Base-by-base conservation (phyloP, 1,140 invertebrate genomes). In the Copidosoma floridanum region DNA sequence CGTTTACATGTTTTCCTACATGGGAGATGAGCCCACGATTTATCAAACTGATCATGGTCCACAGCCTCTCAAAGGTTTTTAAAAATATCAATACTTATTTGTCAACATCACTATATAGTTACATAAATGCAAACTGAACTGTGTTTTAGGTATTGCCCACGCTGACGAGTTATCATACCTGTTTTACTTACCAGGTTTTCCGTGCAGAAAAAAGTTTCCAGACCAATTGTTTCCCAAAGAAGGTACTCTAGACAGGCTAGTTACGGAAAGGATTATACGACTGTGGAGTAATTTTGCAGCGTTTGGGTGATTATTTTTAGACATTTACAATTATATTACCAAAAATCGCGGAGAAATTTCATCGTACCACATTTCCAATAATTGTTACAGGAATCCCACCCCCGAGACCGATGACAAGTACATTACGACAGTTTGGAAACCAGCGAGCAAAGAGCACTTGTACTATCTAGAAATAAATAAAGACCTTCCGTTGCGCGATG, bases 241-340 rank as follows among this genome's bases (percentile, higher is more conserved):
- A 51, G 47, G 32, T 23, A 43, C 58, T 3, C 18, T 38, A 2
- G 63, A 61, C 53, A 38, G 47, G 2, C 16, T 27, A 24, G 14
- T 54, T 2, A 18, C 57, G 16, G 58, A 65, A 35, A 35, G 38
- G 38, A 23, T 65, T 24, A 47, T 54, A 12, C 27, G 14, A 27
- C 51, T 65, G 40, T 65, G 59, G 63, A 32, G 23, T 4, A 65
- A 65, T 47, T 65, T 65, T 50, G 63, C 63, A 16, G 61, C 48
- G 14, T 51, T 27, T 27, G 63, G 63, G 63, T 57, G 40, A 53
- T 11, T 14, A 14, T 12, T 32, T 32, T 12, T 32, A n/a, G n/a
- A n/a, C n/a, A n/a, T n/a, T n/a, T n/a, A n/a, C n/a, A n/a, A n/a
- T 2, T 1, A 24, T 40, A 21, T 16, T 37, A 53, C 8, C 5